Percentiles rank a stretch among this genome's conserved stretches.
phyloP scores from a whole-genome alignment of 2,888 invertebrate species.

The Stegana nigrithorax region DNA sequence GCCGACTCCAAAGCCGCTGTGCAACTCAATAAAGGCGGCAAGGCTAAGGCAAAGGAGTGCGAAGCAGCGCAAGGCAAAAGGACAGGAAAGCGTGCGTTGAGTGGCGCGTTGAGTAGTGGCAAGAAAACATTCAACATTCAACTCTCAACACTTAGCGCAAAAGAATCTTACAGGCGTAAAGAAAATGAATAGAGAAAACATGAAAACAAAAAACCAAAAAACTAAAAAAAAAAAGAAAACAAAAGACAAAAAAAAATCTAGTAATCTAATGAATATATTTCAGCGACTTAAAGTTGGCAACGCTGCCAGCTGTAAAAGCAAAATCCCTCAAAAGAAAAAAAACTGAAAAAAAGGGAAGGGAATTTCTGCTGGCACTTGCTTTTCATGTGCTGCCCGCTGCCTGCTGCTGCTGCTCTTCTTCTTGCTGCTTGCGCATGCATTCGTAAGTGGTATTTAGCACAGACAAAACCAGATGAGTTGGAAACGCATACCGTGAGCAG shows the following conservation, averaged over 20 bases:
- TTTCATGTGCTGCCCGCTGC: not conserved
- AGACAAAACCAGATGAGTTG: conserved; percentile 14
- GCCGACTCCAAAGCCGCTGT: not conserved
- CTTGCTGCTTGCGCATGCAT: conserved; percentile 16
- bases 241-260: conserved; percentile 13
- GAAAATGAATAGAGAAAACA: not conserved
- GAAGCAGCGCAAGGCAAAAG: not conserved
- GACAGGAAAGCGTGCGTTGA: conserved; percentile 4
- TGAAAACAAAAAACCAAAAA: not conserved
- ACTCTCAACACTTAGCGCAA: no score
- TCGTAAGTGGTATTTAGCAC: conserved; percentile 25
- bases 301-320: conserved; percentile 23
- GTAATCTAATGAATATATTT: conserved; percentile 40
- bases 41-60: not conserved
- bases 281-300: conserved; percentile 27
- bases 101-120: conserved; percentile 4
- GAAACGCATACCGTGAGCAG: not conserved
- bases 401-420: not conserved
- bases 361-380: not conserved
- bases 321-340: conserved; percentile 11
- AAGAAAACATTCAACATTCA: no score
- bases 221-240: not conserved
- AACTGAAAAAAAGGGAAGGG: not conserved
- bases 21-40: not conserved
- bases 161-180: not conserved